phyloP scores from a whole-genome alignment of 2,113 vertebrate genomes.

The Leucosticte australis region DNA sequence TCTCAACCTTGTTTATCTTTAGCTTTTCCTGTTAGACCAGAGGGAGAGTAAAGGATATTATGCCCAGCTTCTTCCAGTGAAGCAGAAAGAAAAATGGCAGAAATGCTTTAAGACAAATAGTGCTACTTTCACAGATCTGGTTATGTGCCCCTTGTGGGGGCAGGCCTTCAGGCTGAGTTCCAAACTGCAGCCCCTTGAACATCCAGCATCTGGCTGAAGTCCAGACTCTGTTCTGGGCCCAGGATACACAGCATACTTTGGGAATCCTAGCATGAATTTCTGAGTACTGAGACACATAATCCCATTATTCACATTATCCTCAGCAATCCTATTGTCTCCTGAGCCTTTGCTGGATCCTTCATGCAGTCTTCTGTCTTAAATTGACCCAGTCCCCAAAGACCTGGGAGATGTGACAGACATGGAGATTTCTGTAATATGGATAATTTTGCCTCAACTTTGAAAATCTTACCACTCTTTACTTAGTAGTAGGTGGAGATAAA shows the following conservation, averaged over 20 bases:
- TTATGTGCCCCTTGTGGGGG: background rate
- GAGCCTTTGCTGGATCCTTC: background rate
- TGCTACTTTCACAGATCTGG: background rate
- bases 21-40: slow-evolving; percentile 36
- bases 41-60: slow-evolving; percentile 24
- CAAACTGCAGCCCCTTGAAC: background rate
- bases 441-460: background rate
- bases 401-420: background rate
- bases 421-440: background rate
- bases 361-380: background rate
- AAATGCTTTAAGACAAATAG: background rate
- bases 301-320: background rate
- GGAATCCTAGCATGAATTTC: background rate
- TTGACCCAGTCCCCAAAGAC: background rate
- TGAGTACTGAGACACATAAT: background rate
- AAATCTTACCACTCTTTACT: background rate
- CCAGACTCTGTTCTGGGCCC: background rate
- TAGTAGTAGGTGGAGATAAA: background rate
- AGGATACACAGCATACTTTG: background rate
- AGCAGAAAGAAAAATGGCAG: background rate
- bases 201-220: background rate
- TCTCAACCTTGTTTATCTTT: slow-evolving; percentile 58
- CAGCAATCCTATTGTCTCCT: background rate
- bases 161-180: background rate
- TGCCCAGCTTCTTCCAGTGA: background rate